Percentiles rank a stretch among this genome's conserved stretches.
These are phyloP conservation scores for Drosophila pseudotakahashii DNA, from an alignment of 2,888 invertebrate genomes.

Conservation along the genomic window DNA sequence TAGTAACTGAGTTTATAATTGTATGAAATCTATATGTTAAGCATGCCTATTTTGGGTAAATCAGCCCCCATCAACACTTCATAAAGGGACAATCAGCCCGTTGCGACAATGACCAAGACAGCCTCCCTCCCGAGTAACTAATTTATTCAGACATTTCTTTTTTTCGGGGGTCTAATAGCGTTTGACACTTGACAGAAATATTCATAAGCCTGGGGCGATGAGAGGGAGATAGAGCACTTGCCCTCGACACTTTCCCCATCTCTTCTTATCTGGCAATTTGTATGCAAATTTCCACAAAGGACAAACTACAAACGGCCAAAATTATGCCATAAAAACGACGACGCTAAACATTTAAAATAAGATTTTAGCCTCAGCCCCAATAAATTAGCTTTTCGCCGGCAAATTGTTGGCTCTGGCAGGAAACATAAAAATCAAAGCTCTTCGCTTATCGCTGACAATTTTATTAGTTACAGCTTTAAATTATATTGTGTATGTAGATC, in stretches of 20 bases:
- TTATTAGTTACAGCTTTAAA: constrained; percentile 77
- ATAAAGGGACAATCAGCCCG: constrained; percentile 67
- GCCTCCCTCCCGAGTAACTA: constrained; percentile 41
- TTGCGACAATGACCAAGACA: constrained; percentile 41
- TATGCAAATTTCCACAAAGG: constrained; percentile 40
- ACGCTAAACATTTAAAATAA: constrained; percentile 65
- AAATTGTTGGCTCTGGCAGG: constrained; percentile 50
- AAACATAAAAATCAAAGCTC: constrained; percentile 73
- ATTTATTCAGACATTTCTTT: constrained; percentile 62
- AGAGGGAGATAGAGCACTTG: constrained; percentile 49
- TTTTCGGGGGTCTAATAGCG: constrained; percentile 28
- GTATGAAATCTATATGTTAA: neutral
- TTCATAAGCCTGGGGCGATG: constrained; percentile 61
- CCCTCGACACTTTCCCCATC: constrained; percentile 16
- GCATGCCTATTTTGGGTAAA: neutral
- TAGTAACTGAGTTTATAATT: constrained; percentile 13
- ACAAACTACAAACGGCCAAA: constrained; percentile 56
- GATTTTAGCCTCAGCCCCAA: constrained; percentile 48
- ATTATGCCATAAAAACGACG: constrained; percentile 66
- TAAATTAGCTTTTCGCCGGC: constrained; percentile 37
- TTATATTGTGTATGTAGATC: constrained; percentile 61
- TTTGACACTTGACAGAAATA: constrained; percentile 64
- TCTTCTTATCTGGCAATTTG: constrained; percentile 32
- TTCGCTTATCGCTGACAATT: constrained; percentile 47
- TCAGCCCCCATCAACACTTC: constrained; percentile 61